Conservation (phyloP, 2,888 invertebrate species). For the Adelphocoris suturalis region DNA sequence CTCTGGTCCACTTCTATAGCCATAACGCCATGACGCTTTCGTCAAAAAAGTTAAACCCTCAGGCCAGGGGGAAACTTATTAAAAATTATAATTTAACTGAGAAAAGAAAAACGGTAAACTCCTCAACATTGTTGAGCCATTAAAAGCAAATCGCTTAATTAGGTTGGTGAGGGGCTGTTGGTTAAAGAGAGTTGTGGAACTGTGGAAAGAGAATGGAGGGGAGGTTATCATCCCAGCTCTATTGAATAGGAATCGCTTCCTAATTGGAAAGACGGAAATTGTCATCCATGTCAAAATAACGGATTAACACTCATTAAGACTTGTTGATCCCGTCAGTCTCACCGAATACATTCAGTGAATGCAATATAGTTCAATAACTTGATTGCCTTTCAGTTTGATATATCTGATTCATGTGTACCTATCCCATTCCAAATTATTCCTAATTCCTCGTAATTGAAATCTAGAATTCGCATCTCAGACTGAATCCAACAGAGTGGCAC, state of each 20-base stretch:
- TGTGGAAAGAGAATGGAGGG: neutral
- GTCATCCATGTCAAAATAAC: neutral
- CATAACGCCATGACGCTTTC: constrained; percentile 16
- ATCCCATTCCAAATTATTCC: too few species aligned
- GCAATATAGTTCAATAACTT: too few species aligned
- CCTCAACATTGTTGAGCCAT: constrained; percentile 68
- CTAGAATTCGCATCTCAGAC: too few species aligned
- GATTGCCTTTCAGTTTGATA: too few species aligned
- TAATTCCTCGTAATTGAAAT: too few species aligned
- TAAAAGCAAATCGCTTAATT: constrained; percentile 68
- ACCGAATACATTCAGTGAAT: too few species aligned
- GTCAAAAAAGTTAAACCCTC: constrained; percentile 56
- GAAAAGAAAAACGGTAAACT: constrained; percentile 59
- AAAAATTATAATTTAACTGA: constrained; percentile 68
- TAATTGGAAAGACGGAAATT: neutral
- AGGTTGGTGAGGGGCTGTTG: constrained; percentile 43
- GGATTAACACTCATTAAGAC: neutral
- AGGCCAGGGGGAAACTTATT: constrained; percentile 63
- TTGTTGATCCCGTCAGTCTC: too few species aligned
- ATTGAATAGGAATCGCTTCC: constrained; percentile 32
- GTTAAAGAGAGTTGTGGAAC: neutral
- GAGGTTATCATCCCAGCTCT: constrained; percentile 12
- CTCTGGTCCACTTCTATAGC: neutral
- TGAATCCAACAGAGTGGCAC: too few species aligned
- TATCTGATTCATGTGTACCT: too few species aligned